Base-by-base conservation (phyloP, 1,140 invertebrate species). In the Archegozetes longisetosus region DNA sequence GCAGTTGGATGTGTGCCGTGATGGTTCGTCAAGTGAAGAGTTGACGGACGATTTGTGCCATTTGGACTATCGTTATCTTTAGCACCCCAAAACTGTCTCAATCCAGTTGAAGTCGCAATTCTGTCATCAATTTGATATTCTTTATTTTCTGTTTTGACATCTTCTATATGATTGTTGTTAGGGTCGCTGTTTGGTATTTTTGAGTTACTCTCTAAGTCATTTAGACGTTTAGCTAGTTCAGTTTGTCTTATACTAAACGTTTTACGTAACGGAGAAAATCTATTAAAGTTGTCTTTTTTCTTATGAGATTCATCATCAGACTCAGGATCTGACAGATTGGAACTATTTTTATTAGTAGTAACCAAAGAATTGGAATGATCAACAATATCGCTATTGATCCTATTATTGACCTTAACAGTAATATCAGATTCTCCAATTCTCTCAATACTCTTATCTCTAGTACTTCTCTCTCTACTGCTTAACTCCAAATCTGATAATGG, bases 241-340 rank as follows among this genome's bases (percentile, higher is more conserved):
- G n/a, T 17, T 58, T 3, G 27, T 48, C 47, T 58, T 4, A 25
- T 49, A 53, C 6, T 58, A 50, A 29, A 58, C 1, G 57, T 58
- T 29, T 47, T 17, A n/a, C 57, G 17, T 17, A 58, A 22, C 17
- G 57, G 57, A 28, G 57, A 58, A 58, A 58, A 58, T 32, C 57
- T 46, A 51, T 58, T 51, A 58, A 58, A 58, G 17, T 3, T 53
- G 22, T 20, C 20, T 46, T 24, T 25, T n/a, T 52, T 52, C n/a
- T 52, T 28, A 14, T 52, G 6, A n/a, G 22, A 9, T 52, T 49
- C 47, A 3, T 49, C 46, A 24, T 20, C 25, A n/a, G 46, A 51
- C 17, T 58, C 27, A 1, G 9, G 17, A 9, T 24, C 22, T 51
- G 55, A 22, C 27, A 49, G 22, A 13, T 53, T 3, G 6, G n/a